Evolutionary conservation across 2,113 vertebrate genomes (phyloP).

Genomic region (Sinocyclocheilus maitianheensis): DNA sequence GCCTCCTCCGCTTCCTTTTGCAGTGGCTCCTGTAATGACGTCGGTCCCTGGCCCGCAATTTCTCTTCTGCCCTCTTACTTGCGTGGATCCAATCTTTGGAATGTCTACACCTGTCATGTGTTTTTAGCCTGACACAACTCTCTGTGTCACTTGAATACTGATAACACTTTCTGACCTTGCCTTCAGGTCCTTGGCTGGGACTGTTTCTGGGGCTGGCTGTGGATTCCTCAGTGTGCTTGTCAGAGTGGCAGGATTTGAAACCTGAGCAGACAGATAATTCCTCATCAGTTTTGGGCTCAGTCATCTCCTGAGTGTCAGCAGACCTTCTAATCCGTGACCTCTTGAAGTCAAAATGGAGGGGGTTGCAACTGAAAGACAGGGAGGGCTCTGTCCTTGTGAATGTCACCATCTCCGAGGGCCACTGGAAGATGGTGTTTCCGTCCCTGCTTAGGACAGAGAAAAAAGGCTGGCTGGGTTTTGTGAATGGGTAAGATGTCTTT

Average conservation of each 20-base stretch:
- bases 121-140: slow-evolving; percentile 45
- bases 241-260: slow-evolving; percentile 50
- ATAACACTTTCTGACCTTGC: slow-evolving; percentile 46
- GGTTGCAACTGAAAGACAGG: slow-evolving; percentile 87
- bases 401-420: slow-evolving; percentile 87
- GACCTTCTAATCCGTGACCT: slow-evolving; percentile 71
- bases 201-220: slow-evolving; percentile 17
- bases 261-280: slow-evolving; percentile 60
- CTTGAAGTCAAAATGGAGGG: slow-evolving; percentile 87
- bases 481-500: slow-evolving; percentile 52
- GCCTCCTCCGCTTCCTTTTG: slow-evolving; percentile 55
- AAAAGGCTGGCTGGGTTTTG: slow-evolving; percentile 76
- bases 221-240: slow-evolving; percentile 51
- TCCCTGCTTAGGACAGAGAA: slow-evolving; percentile 82
- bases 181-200: slow-evolving; percentile 40
- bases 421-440: slow-evolving; percentile 82
- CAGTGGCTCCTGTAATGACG: slow-evolving; percentile 55
- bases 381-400: slow-evolving; percentile 82
- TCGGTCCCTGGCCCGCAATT: slow-evolving; percentile 47
- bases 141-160: slow-evolving; percentile 25
- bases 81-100: slow-evolving; percentile 45
- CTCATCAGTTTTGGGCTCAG: slow-evolving; percentile 70
- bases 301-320: slow-evolving; percentile 59
- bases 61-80: slow-evolving; percentile 42
- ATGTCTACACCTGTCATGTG: slow-evolving; percentile 44